phyloP scores from a whole-genome alignment of 1,140 invertebrate species.

The Heliconius eleuchia region DNA sequence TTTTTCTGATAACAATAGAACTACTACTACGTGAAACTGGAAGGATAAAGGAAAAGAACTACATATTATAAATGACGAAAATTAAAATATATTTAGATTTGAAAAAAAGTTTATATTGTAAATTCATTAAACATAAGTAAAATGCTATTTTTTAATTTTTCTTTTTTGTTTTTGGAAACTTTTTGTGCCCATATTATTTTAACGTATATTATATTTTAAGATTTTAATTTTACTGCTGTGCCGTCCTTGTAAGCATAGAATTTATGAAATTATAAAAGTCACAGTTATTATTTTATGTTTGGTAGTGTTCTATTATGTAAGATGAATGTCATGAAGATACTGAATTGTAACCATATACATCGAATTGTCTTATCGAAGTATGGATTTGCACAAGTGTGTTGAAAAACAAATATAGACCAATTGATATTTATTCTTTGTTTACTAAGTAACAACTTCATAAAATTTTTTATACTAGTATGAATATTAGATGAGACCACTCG shows the following conservation, averaged over 20 bases:
- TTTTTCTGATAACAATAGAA: conserved; percentile 50
- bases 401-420: conserved; percentile 13
- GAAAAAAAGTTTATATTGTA: too few species aligned
- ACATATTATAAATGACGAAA: too few species aligned
- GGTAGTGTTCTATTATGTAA: not conserved
- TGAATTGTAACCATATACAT: conserved; percentile 8
- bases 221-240: not conserved
- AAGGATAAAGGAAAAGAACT: conserved; percentile 27
- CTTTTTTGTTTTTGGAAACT: too few species aligned
- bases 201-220: too few species aligned
- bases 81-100: too few species aligned
- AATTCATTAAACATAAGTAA: too few species aligned
- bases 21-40: conserved; percentile 45
- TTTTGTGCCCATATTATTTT: not conserved
- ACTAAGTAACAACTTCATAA: conserved; percentile 19
- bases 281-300: not conserved
- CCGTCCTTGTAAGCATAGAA: conserved; percentile 3
- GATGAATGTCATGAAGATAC: not conserved
- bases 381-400: conserved; percentile 33
- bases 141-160: too few species aligned
- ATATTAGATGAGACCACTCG: not conserved
- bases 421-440: conserved; percentile 18
- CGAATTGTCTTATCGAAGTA: conserved; percentile 24
- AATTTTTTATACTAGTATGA: conserved; percentile 17
- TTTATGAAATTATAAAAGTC: not conserved